These are phyloP conservation scores for Drosophila pseudotalamancana DNA, from an alignment of 2,888 invertebrate genomes.

Conservation along the genomic window DNA sequence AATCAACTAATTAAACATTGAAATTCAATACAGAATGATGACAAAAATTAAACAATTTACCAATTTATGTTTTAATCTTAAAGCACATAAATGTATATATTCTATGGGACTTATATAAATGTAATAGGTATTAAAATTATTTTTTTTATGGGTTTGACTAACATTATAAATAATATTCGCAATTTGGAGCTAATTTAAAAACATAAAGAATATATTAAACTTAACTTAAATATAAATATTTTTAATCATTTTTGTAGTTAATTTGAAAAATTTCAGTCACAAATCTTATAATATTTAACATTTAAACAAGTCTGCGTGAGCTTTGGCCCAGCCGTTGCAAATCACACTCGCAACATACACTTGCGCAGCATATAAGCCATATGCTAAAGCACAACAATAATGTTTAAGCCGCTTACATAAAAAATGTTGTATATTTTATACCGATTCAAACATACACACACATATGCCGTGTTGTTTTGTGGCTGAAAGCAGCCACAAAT, in stretches of 20 bases:
- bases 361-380: slow-evolving; percentile 38
- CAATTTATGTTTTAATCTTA: too few relatives aligned
- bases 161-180: slow-evolving; percentile 6
- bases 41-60: too few relatives aligned
- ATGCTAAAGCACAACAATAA: slow-evolving; percentile 42
- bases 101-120: neutral
- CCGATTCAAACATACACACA: slow-evolving; percentile 33
- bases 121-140: neutral
- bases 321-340: slow-evolving; percentile 49
- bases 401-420: slow-evolving; percentile 65
- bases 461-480: slow-evolving; percentile 10
- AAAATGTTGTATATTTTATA: slow-evolving; percentile 49
- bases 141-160: neutral
- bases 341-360: slow-evolving; percentile 13
- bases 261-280: too few relatives aligned
- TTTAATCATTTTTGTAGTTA: too few relatives aligned
- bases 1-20: too few relatives aligned
- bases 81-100: slow-evolving; percentile 6
- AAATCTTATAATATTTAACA: slow-evolving; percentile 52
- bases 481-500: slow-evolving; percentile 63
- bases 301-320: slow-evolving; percentile 66
- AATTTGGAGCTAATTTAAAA: slow-evolving; percentile 18
- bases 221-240: too few relatives aligned
- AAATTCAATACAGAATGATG: too few relatives aligned
- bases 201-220: neutral